These are phyloP conservation scores for Apantesis nais DNA, from an alignment of 2,888 invertebrate species.

Conservation along the genomic window DNA sequence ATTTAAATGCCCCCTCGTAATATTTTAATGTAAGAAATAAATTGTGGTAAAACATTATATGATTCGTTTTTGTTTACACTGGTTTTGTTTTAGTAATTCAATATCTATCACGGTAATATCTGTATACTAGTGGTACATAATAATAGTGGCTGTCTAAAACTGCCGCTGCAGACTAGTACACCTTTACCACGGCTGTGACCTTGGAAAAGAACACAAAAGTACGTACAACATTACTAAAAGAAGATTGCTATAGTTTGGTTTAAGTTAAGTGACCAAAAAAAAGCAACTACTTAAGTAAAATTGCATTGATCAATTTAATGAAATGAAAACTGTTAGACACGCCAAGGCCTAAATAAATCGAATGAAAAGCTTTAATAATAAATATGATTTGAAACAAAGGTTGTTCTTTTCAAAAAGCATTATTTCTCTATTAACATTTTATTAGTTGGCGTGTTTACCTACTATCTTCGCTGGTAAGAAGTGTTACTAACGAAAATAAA, in stretches of 20 bases:
- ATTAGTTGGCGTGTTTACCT: constrained; percentile 72
- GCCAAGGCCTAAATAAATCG: neutral
- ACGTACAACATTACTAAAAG: neutral
- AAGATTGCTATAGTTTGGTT: neutral
- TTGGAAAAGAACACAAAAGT: neutral
- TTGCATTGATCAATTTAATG: constrained; percentile 1
- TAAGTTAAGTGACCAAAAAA: neutral
- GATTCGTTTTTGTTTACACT: too few relatives aligned
- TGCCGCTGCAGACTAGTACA: too few relatives aligned
- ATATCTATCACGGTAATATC: neutral
- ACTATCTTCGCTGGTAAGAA: constrained; percentile 74
- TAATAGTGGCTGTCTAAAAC: too few relatives aligned
- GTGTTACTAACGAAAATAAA: constrained; percentile 77
- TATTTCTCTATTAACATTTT: constrained; percentile 72
- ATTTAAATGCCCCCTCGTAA: neutral
- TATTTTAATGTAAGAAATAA: neutral
- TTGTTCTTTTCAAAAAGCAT: constrained; percentile 61
- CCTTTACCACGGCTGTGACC: neutral
- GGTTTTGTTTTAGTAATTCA: too few relatives aligned
- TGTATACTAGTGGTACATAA: neutral
- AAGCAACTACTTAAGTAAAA: neutral
- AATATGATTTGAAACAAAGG: constrained; percentile 44
- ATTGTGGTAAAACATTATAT: neutral
- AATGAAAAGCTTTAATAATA: constrained; percentile 24
- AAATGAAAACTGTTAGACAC: constrained; percentile 6